Percentiles rank a stretch among this genome's conserved stretches.
These are phyloP conservation scores for Albula goreensis DNA, from an alignment of 2,113 vertebrate genomes.

Conservation along the genomic window DNA sequence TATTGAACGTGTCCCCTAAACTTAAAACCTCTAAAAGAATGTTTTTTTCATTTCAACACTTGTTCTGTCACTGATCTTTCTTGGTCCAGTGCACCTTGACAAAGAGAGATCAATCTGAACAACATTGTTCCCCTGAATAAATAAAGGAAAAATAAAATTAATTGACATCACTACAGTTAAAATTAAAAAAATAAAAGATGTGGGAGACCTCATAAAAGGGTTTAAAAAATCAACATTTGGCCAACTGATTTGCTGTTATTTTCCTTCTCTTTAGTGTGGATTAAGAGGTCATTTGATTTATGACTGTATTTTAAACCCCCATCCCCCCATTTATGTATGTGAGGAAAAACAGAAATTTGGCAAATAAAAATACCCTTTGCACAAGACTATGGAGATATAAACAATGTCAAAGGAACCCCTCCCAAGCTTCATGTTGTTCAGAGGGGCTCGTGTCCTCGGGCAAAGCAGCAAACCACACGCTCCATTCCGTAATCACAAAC, in stretches of 20 bases:
- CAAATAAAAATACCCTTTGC: not conserved
- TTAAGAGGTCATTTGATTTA: slow-evolving; percentile 15
- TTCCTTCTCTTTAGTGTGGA: not conserved
- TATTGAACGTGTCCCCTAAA: not conserved
- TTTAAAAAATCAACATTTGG: slow-evolving; percentile 4
- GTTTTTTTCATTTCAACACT: not conserved
- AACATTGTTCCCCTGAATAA: not conserved
- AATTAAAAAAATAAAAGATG: not conserved
- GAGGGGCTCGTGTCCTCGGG: not conserved
- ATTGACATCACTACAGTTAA: not conserved
- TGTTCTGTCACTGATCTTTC: not conserved
- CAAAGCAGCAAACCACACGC: not conserved
- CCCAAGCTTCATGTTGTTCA: not conserved
- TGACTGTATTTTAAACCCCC: slow-evolving; percentile 4
- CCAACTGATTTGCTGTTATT: no score
- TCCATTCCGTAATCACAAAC: not conserved
- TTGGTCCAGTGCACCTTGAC: not conserved
- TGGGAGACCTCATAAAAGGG: not conserved
- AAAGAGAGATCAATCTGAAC: not conserved
- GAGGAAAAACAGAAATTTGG: slow-evolving; percentile 29
- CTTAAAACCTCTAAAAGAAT: no score
- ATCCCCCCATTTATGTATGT: not conserved
- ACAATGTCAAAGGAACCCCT: not conserved
- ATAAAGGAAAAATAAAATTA: not conserved
- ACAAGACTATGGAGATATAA: slow-evolving; percentile 10